Conservation (phyloP, 1,140 invertebrate species). For the Heterodera schachtii region DNA sequence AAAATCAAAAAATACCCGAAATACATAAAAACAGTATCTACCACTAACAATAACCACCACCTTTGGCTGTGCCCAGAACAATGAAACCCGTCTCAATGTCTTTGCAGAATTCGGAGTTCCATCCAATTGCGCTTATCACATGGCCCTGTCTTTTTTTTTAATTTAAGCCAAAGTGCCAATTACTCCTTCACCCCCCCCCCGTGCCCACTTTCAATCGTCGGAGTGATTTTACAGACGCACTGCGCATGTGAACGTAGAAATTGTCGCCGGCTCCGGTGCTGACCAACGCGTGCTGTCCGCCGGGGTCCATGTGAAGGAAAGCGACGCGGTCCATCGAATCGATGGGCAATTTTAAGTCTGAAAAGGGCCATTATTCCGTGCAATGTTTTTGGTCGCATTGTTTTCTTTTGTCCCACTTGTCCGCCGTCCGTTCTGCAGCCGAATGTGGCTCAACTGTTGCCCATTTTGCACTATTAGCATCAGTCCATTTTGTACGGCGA, state of each 20-base stretch:
- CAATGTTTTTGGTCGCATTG: not conserved
- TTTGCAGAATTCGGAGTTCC: slow-evolving; percentile 37
- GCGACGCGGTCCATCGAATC: slow-evolving; percentile 34
- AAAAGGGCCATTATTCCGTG: not conserved
- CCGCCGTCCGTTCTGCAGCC: slow-evolving; percentile 33
- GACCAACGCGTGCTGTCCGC: slow-evolving; percentile 39
- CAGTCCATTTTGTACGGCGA: slow-evolving; percentile 44
- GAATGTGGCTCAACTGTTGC: slow-evolving; percentile 42
- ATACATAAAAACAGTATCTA: no score
- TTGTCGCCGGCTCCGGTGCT: slow-evolving; percentile 47
- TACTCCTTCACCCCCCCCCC: no score
- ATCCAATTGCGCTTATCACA: slow-evolving; percentile 41
- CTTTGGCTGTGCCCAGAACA: slow-evolving; percentile 46
- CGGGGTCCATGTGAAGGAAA: slow-evolving; percentile 39
- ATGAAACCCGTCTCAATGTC: slow-evolving; percentile 45
- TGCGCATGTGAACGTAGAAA: slow-evolving; percentile 45
- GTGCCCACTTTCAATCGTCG: slow-evolving; percentile 36
- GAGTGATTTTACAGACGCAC: slow-evolving; percentile 27
- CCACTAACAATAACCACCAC: not conserved
- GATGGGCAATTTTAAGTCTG: slow-evolving; percentile 39
- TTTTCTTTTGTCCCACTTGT: slow-evolving; percentile 27
- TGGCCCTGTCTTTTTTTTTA: slow-evolving; percentile 18
- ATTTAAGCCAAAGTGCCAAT: no score
- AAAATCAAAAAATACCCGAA: no score
- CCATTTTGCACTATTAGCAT: slow-evolving; percentile 41